phyloP scores from a whole-genome alignment of 2,888 invertebrate genomes.

The Drosophila algonquin region DNA sequence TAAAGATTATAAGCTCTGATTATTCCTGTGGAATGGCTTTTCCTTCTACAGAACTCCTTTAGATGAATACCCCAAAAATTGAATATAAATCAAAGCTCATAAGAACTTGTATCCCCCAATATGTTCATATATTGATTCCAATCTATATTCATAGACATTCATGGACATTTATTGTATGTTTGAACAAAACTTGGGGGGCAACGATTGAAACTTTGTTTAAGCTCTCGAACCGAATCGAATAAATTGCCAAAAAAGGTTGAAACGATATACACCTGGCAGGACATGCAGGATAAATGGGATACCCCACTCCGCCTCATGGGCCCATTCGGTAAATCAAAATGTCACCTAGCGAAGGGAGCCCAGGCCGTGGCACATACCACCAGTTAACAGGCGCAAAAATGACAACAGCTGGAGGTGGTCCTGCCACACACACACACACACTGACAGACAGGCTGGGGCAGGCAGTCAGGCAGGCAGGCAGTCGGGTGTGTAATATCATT shows the following conservation, averaged over 20 bases:
- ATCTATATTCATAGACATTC: neutral
- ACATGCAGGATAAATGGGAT: neutral
- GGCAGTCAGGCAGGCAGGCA: neutral
- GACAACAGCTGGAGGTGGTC: conserved; percentile 30
- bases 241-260: neutral
- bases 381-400: conserved; percentile 37
- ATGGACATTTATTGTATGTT: conserved; percentile 22
- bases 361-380: conserved; percentile 7
- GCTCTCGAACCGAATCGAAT: neutral
- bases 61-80: neutral
- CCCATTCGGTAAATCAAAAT: conserved; percentile 46
- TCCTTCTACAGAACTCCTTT: neutral
- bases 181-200: conserved; percentile 28
- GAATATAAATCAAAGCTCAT: neutral
- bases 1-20: neutral
- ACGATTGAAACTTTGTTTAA: neutral
- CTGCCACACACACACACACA: conserved; percentile 9
- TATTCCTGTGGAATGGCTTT: neutral
- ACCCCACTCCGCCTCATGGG: conserved; percentile 1
- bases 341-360: conserved; percentile 25
- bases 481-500: conserved; percentile 50
- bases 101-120: neutral
- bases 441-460: neutral
- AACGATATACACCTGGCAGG: neutral
- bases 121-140: neutral